These are phyloP conservation scores for Podabrus alpinus DNA, from an alignment of 2,888 invertebrate genomes.

Conservation along the genomic window DNA sequence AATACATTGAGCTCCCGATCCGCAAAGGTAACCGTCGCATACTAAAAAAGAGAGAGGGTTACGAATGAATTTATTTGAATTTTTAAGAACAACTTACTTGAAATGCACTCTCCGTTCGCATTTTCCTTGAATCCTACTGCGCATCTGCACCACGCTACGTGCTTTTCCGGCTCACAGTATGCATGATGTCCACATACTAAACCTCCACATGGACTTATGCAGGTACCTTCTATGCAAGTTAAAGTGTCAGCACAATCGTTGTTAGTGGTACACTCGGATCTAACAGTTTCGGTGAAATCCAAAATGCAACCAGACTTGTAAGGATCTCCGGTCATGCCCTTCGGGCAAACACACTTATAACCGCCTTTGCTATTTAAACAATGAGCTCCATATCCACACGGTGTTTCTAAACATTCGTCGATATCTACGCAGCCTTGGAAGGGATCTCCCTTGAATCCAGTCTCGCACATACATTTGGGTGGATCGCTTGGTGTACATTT, in stretches of 20 bases:
- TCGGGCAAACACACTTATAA: slow-evolving; percentile 83
- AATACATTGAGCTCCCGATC: slow-evolving; percentile 82
- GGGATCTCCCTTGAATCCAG: slow-evolving; percentile 86
- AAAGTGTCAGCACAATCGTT: slow-evolving; percentile 81
- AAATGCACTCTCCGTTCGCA: slow-evolving; percentile 79
- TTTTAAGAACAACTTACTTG: slow-evolving; percentile 62
- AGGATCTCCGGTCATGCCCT: slow-evolving; percentile 82
- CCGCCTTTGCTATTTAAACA: slow-evolving; percentile 87
- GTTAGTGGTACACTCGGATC: slow-evolving; percentile 71
- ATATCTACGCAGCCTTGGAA: slow-evolving; percentile 82
- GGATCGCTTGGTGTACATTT: slow-evolving; percentile 89
- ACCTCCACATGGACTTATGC: slow-evolving; percentile 79
- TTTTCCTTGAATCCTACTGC: slow-evolving; percentile 81
- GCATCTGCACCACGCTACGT: slow-evolving; percentile 88
- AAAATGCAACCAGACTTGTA: slow-evolving; percentile 79
- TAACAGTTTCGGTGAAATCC: slow-evolving; percentile 60
- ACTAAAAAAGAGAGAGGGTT: slow-evolving; percentile 58
- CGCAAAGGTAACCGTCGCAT: slow-evolving; percentile 78
- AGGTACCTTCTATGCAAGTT: slow-evolving; percentile 77
- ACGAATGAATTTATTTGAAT: not conserved
- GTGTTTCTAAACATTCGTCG: slow-evolving; percentile 82
- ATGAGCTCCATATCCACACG: slow-evolving; percentile 86
- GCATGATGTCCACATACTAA: slow-evolving; percentile 83
- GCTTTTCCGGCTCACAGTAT: slow-evolving; percentile 85
- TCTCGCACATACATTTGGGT: slow-evolving; percentile 85